A percentile compares a stretch with the other conserved stretches of the same genome.
Conservation (phyloP, 2,888 invertebrate species). For the Ormyrus rosae region DNA sequence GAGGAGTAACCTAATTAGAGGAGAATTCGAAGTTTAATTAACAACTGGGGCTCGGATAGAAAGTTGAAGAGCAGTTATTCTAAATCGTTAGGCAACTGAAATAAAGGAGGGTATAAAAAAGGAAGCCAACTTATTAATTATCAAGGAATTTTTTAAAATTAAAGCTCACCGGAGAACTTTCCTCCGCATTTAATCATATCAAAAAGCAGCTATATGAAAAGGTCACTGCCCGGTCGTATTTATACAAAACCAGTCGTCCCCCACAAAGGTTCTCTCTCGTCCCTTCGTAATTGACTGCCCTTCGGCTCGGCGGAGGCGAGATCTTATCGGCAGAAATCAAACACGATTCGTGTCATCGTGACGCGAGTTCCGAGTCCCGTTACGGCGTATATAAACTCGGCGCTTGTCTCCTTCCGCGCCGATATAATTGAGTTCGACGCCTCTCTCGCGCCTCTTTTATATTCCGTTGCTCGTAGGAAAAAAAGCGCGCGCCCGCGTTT, state of each 20-base stretch:
- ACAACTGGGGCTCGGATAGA: constrained; percentile 49
- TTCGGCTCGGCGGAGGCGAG: constrained; percentile 44
- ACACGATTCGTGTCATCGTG: constrained; percentile 61
- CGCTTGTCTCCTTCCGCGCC: neutral
- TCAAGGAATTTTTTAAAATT: too few species aligned
- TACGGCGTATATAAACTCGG: constrained; percentile 28
- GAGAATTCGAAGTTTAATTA: constrained; percentile 68
- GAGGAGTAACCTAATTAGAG: constrained; percentile 69
- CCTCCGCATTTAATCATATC: too few species aligned
- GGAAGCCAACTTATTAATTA: too few species aligned
- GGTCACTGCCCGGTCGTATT: too few species aligned
- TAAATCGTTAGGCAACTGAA: neutral
- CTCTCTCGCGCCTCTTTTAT: neutral
- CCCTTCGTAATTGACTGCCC: neutral
- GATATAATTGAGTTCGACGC: constrained; percentile 24
- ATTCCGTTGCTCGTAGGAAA: neutral
- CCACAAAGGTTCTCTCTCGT: neutral
- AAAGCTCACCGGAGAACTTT: too few species aligned
- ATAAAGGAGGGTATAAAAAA: too few species aligned
- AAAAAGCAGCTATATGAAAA: too few species aligned
- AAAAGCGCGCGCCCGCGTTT: neutral
- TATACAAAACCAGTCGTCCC: neutral
- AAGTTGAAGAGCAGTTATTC: constrained; percentile 5
- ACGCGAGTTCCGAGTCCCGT: constrained; percentile 46
- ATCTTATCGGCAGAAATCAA: constrained; percentile 64